Conservation (phyloP, 2,113 vertebrate species). For the Urocitellus parryii region DNA sequence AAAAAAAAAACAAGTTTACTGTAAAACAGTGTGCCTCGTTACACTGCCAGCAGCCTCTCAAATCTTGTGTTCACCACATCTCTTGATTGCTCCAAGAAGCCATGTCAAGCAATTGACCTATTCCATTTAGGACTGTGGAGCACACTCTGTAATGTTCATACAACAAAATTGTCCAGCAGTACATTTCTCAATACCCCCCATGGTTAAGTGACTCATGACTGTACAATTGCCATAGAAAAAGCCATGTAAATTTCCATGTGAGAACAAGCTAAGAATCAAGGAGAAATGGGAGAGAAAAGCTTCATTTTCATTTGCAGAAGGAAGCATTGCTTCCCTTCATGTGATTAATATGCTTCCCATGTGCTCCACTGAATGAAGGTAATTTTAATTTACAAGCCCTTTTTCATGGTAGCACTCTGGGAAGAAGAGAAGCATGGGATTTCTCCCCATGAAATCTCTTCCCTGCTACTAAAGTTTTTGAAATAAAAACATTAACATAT, state of each 20-base stretch:
- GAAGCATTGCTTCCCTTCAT: not conserved
- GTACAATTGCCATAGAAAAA: not conserved
- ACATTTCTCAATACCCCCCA: not conserved
- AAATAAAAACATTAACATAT: not conserved
- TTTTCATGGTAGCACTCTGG: not conserved
- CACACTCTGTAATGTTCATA: not conserved
- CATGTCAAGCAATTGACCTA: not conserved
- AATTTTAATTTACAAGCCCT: constrained; percentile 56
- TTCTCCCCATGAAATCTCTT: not conserved
- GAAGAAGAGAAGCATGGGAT: not conserved
- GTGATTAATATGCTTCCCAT: constrained; percentile 44
- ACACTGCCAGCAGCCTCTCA: not conserved
- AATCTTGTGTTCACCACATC: not conserved
- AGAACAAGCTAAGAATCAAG: not conserved
- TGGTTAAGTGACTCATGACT: not conserved
- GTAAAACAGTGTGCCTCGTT: not conserved
- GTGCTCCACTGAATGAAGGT: not conserved
- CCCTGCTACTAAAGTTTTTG: not conserved
- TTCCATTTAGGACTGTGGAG: not conserved
- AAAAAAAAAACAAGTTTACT: not conserved
- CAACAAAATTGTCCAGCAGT: not conserved
- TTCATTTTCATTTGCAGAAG: not conserved
- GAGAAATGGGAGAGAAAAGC: not conserved
- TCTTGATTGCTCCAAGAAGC: not conserved
- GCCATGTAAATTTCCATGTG: not conserved